Percentiles rank a stretch among this genome's conserved stretches.
Evolutionary conservation across 2,113 vertebrate species (phyloP).

Genomic region (Spheniscus mendiculus): DNA sequence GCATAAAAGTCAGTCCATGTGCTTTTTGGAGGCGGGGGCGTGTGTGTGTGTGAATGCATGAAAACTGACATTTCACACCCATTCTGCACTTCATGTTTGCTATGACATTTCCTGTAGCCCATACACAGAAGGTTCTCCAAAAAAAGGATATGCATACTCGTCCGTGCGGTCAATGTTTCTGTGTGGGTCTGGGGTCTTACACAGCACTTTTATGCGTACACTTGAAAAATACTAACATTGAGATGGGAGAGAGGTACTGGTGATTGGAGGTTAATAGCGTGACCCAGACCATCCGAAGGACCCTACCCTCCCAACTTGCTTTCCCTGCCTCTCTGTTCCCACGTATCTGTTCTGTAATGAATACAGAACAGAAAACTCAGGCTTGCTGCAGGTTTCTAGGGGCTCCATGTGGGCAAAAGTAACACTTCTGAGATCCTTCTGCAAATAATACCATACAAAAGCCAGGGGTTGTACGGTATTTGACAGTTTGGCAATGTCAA

Average conservation of each 20-base stretch:
- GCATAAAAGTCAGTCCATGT: not conserved
- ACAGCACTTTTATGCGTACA: not conserved
- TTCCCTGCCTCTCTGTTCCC: not conserved
- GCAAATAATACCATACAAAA: not conserved
- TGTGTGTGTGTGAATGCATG: fast-evolving
- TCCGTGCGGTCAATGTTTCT: not conserved
- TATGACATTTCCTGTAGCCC: not conserved
- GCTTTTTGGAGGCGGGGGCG: not conserved
- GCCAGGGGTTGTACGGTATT: not conserved
- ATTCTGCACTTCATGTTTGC: not conserved
- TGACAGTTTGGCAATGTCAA: not conserved
- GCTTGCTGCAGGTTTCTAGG: not conserved
- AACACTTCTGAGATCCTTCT: not conserved
- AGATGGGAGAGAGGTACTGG: not conserved
- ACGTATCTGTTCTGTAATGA: fast-evolving
- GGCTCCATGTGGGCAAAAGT: not conserved
- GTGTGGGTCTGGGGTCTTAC: not conserved
- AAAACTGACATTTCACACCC: not conserved
- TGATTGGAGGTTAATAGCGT: not conserved
- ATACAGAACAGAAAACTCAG: not conserved
- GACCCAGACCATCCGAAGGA: not conserved
- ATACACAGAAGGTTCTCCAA: not conserved
- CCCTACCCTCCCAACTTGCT: not conserved
- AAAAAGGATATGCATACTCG: fast-evolving
- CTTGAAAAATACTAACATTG: not conserved